These are phyloP conservation scores for Aphodius granarius DNA, from an alignment of 2,888 invertebrate genomes.

Conservation along the genomic window DNA sequence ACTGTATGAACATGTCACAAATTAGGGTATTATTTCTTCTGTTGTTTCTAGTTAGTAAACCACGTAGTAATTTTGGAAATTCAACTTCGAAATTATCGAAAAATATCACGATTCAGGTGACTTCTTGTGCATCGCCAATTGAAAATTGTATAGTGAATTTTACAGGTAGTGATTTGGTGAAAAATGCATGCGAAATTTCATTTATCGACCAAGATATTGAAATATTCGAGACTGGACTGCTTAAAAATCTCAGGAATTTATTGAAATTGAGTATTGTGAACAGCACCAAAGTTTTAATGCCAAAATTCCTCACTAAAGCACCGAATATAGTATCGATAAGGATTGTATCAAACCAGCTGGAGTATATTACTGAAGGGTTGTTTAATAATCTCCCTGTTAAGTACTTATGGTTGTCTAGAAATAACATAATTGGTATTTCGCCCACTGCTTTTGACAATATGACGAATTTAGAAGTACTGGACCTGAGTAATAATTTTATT, in stretches of 20 bases:
- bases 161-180: not conserved
- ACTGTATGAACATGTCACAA: not conserved
- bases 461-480: slow-evolving; percentile 1
- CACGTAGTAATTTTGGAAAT: not conserved
- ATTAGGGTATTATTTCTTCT: not conserved
- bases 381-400: slow-evolving; percentile 2
- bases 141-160: not conserved
- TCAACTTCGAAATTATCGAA: not conserved
- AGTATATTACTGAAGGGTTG: not conserved
- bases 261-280: slow-evolving; percentile 3
- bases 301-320: slow-evolving; percentile 5
- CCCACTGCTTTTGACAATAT: slow-evolving; percentile 10
- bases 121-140: not conserved
- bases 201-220: not conserved
- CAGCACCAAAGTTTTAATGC: not conserved
- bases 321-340: not conserved
- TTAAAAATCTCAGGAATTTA: not conserved
- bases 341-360: not conserved
- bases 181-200: slow-evolving; percentile 1
- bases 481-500: not conserved
- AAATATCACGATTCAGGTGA: not conserved
- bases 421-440: not conserved
- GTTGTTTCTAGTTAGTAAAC: not conserved
- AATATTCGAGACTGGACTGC: not conserved
- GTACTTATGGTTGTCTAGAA: not conserved